Base-by-base conservation (phyloP, 2,797 vertebrate species). In the Cuniculus paca region DNA sequence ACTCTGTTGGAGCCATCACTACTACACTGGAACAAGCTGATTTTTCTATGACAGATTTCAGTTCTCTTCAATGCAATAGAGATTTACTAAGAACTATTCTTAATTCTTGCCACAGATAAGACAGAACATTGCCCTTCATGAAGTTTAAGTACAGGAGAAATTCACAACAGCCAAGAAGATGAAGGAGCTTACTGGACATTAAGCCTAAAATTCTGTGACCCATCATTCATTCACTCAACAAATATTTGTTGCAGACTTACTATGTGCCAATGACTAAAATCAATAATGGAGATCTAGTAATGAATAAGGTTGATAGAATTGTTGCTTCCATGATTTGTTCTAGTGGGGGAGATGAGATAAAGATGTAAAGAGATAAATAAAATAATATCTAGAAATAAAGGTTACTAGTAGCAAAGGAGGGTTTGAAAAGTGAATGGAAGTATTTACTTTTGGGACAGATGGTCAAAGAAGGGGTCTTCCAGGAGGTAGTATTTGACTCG, bases 1-100 rank as follows among this genome's bases (percentile, higher is more conserved):
- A 56, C 20, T 14, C 5, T 22, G 1, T 13, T 1, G 9, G 3
- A 7, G 6, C 9, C 28, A 3, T 48, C 2, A 3, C 0, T 34
- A 70, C 8, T 31, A 16, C 74, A 36, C 17, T 5, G 52, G 36
- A 45, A 58, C 10, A 19, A 9, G 48, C 45, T 5, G 39, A 50
- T 42, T 12, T 78, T 45, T 87, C 13, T 45, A 9, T 39, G 65
- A 48, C 9, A 56, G 31, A 85, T 68, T 39, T 82, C 4, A 50
- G 34, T 31, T 85, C 28, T 78, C 14, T 52, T 45, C 3, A 28
- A 39, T 70, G 74, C 56, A 61, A 12, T 36, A 54, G 80, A 19
- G 31, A 60, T 39, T 92, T 48, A 42, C 1, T 56, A 36, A 86
- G 26, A 22, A 17, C 0, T 6, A 39, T 34, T 56, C 56, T 28